Conservation (phyloP, 2,797 vertebrate species). For the Tenualosa thibaudeaui region DNA sequence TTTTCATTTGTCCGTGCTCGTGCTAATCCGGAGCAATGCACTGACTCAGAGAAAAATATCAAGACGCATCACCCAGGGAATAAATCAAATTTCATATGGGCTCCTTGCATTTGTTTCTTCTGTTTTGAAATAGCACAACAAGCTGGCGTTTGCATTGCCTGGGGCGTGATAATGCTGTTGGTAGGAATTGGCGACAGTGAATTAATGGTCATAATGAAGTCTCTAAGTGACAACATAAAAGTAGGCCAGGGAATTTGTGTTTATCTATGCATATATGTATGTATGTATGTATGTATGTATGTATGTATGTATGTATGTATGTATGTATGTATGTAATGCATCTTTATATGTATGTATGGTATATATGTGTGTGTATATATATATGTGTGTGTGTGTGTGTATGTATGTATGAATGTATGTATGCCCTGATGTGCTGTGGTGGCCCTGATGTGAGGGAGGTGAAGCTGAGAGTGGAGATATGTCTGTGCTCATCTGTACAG, state of each 20-base stretch:
- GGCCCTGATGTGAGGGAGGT: too few relatives aligned
- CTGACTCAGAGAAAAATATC: conserved; percentile 26
- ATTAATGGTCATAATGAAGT: not conserved
- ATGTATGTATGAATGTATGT: not conserved
- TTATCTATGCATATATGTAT: not conserved
- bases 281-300: too few relatives aligned
- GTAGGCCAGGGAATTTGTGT: not conserved
- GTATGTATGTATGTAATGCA: too few relatives aligned
- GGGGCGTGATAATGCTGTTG: not conserved
- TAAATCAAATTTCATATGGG: not conserved
- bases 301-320: too few relatives aligned
- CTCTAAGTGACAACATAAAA: not conserved
- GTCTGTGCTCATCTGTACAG: not conserved
- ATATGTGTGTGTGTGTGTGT: too few relatives aligned
- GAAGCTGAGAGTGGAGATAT: too few relatives aligned
- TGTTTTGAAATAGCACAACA: not conserved
- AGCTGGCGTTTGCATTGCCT: not conserved
- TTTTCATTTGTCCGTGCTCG: not conserved
- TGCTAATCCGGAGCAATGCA: not conserved
- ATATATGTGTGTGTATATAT: too few relatives aligned
- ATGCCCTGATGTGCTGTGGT: not conserved
- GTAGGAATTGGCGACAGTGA: not conserved
- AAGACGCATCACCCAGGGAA: not conserved
- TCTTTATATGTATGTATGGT: too few relatives aligned
- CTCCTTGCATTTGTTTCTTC: not conserved